Evolutionary conservation across 1,140 invertebrate genomes (phyloP), one percentile per base, ranked within the genome.

Genomic region (Drosophila sp.): DNA sequence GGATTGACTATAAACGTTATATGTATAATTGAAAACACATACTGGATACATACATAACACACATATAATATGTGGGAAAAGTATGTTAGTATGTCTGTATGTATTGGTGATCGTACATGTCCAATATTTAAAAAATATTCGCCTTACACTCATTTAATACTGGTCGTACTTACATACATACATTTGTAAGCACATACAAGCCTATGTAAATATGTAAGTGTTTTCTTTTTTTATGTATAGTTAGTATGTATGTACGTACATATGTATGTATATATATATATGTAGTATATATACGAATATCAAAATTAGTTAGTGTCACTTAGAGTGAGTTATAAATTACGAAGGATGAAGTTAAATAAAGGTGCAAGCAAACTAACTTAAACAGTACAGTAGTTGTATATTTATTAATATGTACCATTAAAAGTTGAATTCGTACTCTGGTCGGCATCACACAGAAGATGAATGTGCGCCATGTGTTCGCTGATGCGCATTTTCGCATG

Each of bases 401-500:
- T 41, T 41, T 50, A 27, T 23, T 27, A 8, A 50, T 50, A 17
- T 17, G 17, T 17, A 27, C 23, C 44, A 50, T 50, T 50, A 50
- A 50, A 50, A 10, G 7, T 25, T 25, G 44, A 50, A 50, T 58
- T 63, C 58, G 50, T 71, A 33, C 71, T n/a, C n/a, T 23, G 71
- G 29, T 17, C 50, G 0, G 3, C n/a, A 27, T 7, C 29, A 7
- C 35, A 35, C 47, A 38, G 63, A 72, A 67, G 76, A 79, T 80
- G 71, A 80, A 80, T 80, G 78, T 68, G 73, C 61, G 60, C 55
- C 29, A 62, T 63, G 60, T 76, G 68, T 38, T 66, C 58, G 40
- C 25, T 54, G 44, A 64, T 70, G 70, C 23, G 25, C 40, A 66
- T 33, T 57, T 63, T 64, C 58, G 41, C 70, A 64, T 82, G 66